Evolutionary conservation across 2,888 invertebrate species (phyloP), one percentile per base, ranked within the genome.

Genomic region (Hedychridium roseum): DNA sequence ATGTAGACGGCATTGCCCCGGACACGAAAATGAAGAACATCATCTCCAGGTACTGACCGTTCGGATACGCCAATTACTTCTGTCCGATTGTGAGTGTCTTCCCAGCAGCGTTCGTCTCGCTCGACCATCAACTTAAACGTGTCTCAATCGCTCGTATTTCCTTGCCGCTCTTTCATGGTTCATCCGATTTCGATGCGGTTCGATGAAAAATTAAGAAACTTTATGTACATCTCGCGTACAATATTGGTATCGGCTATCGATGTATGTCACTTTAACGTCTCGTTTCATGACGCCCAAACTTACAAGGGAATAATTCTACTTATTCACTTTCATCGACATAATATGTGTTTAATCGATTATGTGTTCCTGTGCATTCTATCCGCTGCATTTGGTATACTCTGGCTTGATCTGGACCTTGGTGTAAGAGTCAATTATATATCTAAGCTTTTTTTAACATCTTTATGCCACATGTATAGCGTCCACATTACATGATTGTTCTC

Each of bases 11-110:
- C 54, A 78, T 81, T 50, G 81, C 81, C 45, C 74, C 86, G 35
- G 88, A 88, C 68, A 87, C 86, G 58, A 89, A 89, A 75, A 90
- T 90, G 89, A 88, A 89, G 80, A 88, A 87, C 77, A 89, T 90
- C 66, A 90, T 90, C 73, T 86, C 88, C 71, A 88, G 89, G 90
- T 90, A 81, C 73, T 70, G 34, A 30, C 44, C 39, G 28, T 43
- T 52, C 53, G 54, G 43, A 30, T 37, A 50, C 41, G 47, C 34
- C 44, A 42, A 54, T 38, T 40, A 43, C 53, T 50, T 55, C 56
- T 54, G 70, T 67, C 67, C 68, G 67, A 68, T 58, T 68, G 66
- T 69, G 54, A 65, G n/a, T n/a, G n/a, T n/a, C n/a, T n/a, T 59
- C 63, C 55, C 50, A 54, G 43, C 60, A 57, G 51, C 58, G 54